Conservation (phyloP, 1,140 invertebrate species). For the Hylaeus volcanicus region DNA sequence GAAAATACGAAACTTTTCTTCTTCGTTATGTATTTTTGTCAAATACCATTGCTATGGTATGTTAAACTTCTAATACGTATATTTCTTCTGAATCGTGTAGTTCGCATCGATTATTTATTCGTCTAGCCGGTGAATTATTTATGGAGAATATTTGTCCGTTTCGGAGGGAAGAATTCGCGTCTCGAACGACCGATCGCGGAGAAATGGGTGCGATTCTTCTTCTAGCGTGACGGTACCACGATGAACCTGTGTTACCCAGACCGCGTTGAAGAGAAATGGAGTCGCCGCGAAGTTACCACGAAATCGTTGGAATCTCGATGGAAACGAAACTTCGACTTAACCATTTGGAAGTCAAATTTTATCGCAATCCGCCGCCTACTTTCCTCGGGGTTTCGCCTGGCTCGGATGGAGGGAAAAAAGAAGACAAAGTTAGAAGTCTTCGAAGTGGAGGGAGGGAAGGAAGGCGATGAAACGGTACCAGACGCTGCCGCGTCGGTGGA, state of each 20-base stretch:
- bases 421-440: slow-evolving; percentile 12
- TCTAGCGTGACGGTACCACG: neutral
- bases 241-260: slow-evolving; percentile 11
- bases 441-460: neutral
- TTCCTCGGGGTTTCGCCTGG: neutral
- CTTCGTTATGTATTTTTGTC: too few species aligned
- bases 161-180: neutral
- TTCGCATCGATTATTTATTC: too few species aligned
- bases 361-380: neutral
- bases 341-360: slow-evolving; percentile 47
- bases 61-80: too few species aligned
- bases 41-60: too few species aligned
- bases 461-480: neutral
- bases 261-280: slow-evolving; percentile 4
- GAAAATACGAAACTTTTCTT: too few species aligned
- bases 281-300: slow-evolving; percentile 11
- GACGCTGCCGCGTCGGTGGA: neutral
- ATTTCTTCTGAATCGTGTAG: too few species aligned
- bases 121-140: too few species aligned
- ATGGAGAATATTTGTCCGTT: too few species aligned
- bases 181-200: neutral
- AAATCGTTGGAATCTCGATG: slow-evolving; percentile 29
- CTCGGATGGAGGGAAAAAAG: neutral
- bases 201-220: slow-evolving; percentile 11
- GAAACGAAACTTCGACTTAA: slow-evolving; percentile 1